Evolutionary conservation across 2,113 vertebrate genomes (phyloP).

Genomic region (Peromyscus maniculatus): DNA sequence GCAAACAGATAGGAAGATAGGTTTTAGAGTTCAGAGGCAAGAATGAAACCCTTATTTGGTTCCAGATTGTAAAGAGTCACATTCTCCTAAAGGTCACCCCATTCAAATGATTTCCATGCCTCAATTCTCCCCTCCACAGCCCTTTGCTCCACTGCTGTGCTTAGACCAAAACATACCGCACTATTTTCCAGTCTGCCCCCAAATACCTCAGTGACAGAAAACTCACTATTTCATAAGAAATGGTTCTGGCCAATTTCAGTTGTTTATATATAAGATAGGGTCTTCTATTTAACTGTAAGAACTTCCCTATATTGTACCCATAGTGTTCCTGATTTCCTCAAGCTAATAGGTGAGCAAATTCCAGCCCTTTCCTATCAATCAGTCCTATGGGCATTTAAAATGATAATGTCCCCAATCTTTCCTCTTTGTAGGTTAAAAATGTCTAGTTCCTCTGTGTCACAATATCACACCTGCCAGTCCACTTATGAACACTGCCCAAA

Average conservation of each 20-base stretch:
- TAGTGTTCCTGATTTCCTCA: not conserved
- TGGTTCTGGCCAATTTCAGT: slow-evolving; percentile 49
- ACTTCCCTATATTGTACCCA: not conserved
- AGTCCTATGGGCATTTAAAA: not conserved
- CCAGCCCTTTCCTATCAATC: not conserved
- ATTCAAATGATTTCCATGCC: slow-evolving; percentile 62
- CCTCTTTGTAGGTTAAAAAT: slow-evolving; percentile 46
- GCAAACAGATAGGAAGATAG: slow-evolving; percentile 79
- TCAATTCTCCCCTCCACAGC: slow-evolving; percentile 32
- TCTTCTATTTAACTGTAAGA: not conserved
- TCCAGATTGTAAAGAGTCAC: slow-evolving; percentile 66
- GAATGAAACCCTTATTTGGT: slow-evolving; percentile 71
- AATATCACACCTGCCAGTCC: not conserved
- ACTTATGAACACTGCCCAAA: not conserved
- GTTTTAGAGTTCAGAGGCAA: slow-evolving; percentile 75
- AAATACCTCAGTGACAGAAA: slow-evolving; percentile 60
- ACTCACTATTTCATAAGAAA: not conserved
- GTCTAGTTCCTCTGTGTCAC: not conserved
- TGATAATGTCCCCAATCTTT: not conserved
- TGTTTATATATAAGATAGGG: not conserved
- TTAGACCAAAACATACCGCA: not conserved
- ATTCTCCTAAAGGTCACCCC: slow-evolving; percentile 69
- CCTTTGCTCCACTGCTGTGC: not conserved
- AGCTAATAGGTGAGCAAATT: not conserved
- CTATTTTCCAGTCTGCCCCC: slow-evolving; percentile 5